These are phyloP conservation scores for Pantherophis vulpinus DNA, from an alignment of 2,797 vertebrate species.

Conservation along the genomic window DNA sequence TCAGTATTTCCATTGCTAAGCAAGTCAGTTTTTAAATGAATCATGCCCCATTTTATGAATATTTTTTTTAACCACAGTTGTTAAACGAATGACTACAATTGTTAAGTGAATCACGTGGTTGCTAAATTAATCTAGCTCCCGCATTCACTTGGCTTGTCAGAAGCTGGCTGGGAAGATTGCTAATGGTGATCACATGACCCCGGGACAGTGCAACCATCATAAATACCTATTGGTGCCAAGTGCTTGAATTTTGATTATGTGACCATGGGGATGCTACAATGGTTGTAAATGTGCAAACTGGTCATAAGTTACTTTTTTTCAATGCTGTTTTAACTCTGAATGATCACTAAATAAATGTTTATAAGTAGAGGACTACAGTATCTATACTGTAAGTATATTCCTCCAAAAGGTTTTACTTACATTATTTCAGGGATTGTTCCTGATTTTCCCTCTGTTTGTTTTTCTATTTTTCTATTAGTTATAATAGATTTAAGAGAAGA, in stretches of 20 bases:
- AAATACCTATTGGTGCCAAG: not conserved
- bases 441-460: rapidly evolving
- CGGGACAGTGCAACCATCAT: not conserved
- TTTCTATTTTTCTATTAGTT: constrained; percentile 1
- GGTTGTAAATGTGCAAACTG: not conserved
- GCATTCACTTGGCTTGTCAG: not conserved
- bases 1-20: no score
- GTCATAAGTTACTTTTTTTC: not conserved
- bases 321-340: not conserved
- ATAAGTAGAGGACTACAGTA: not conserved
- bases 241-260: not conserved
- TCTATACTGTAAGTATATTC: not conserved
- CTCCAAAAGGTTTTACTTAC: rapidly evolving
- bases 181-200: not conserved
- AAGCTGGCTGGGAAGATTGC: not conserved
- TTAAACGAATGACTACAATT: not conserved
- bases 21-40: no score
- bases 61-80: not conserved
- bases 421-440: constrained; percentile 2
- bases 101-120: not conserved
- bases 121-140: not conserved
- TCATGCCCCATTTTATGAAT: not conserved
- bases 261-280: not conserved
- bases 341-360: not conserved
- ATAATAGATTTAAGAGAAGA: constrained; percentile 34